These are phyloP conservation scores for Antheraea mylitta DNA, from an alignment of 1,140 invertebrate species.

Conservation along the genomic window DNA sequence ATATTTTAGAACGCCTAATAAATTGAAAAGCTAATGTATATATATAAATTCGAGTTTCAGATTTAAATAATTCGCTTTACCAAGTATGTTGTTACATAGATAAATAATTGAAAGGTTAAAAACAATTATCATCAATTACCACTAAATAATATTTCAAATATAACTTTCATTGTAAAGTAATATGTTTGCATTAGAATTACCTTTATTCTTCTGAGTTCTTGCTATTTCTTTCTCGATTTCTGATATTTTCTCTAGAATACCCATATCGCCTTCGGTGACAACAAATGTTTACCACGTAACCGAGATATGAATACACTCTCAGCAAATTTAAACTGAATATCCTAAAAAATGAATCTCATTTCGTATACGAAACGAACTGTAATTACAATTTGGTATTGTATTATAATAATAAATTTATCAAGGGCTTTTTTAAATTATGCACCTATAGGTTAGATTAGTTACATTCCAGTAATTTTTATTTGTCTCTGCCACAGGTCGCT, in stretches of 20 bases:
- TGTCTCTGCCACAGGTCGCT: too few species aligned
- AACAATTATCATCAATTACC: background rate
- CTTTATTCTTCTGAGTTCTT: constrained; percentile 99
- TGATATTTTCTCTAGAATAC: constrained; percentile 98
- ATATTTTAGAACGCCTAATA: too few species aligned
- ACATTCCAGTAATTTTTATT: background rate
- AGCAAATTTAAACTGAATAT: constrained; percentile 15
- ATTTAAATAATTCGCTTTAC: background rate
- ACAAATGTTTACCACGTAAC: constrained; percentile 28
- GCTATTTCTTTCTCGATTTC: constrained; percentile 99
- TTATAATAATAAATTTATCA: background rate
- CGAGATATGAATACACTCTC: constrained; percentile 14
- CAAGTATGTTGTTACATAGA: constrained; percentile 3
- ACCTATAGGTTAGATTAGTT: background rate
- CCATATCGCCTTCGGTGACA: constrained; percentile 82
- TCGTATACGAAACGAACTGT: constrained; percentile 8
- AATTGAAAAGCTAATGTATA: too few species aligned
- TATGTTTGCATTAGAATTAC: constrained; percentile 74
- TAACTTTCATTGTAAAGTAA: background rate
- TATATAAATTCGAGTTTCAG: too few species aligned
- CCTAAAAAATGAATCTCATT: constrained; percentile 29
- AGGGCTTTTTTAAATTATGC: too few species aligned
- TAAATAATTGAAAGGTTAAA: background rate
- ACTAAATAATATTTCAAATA: constrained; percentile 15
- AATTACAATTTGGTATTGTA: background rate